A percentile compares a stretch with the other conserved stretches of the same genome.
These are phyloP conservation scores for Diadema setosum DNA, from an alignment of 35 echinoderm and acorn worm genomes.

Conservation along the genomic window DNA sequence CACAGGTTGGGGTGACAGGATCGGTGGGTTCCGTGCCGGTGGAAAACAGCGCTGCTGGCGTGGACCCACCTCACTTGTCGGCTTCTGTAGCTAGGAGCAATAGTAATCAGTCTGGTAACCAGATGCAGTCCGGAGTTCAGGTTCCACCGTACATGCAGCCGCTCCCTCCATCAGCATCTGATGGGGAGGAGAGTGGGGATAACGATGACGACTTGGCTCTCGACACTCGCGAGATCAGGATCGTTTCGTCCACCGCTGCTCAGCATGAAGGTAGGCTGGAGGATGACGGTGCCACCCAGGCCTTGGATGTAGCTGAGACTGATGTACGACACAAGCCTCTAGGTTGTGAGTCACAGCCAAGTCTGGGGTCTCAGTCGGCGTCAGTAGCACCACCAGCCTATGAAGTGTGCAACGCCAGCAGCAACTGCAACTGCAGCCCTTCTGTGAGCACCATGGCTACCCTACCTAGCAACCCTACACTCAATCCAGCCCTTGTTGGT, in stretches of 20 bases:
- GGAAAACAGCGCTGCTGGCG: not conserved
- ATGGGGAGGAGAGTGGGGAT: conserved; percentile 11
- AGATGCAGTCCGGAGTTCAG: not conserved
- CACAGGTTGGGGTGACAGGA: not conserved
- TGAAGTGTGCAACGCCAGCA: not conserved
- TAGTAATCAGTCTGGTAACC: conserved; percentile 13
- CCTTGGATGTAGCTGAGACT: not conserved
- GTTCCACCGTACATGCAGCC: not conserved
- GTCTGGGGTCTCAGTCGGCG: not conserved
- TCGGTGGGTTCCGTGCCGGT: not conserved
- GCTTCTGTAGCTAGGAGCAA: not conserved
- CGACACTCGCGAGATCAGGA: conserved; percentile 74
- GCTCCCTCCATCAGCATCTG: not conserved
- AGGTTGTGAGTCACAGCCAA: conserved; percentile 17
- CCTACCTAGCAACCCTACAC: not conserved
- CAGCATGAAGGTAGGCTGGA: not conserved
- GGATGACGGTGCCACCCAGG: not conserved
- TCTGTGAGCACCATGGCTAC: not conserved
- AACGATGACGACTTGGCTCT: conserved; percentile 60
- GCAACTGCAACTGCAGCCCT: conserved; percentile 8
- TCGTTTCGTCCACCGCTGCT: conserved; percentile 6
- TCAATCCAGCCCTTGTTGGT: not conserved
- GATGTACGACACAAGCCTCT: not conserved
- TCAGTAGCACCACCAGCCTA: not conserved
- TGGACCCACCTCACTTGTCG: not conserved